These are phyloP conservation scores for Turnix velox DNA, from an alignment of 2,113 vertebrate genomes.

Conservation along the genomic window DNA sequence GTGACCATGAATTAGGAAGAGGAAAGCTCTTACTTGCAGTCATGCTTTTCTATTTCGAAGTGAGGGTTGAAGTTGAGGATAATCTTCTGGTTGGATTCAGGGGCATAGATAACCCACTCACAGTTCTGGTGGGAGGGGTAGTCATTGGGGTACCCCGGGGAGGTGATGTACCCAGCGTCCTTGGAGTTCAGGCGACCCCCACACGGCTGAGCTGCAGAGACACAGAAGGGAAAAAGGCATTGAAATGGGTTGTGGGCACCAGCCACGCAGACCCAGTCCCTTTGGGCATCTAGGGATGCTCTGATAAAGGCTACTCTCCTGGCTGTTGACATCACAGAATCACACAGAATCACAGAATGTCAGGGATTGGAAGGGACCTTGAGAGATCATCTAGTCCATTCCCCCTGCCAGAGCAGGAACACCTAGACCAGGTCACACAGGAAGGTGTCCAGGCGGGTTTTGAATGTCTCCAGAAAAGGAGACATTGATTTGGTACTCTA, in stretches of 20 bases:
- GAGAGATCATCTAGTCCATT: no score
- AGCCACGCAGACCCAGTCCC: not conserved
- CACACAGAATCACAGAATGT: no score
- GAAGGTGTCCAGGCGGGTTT: no score
- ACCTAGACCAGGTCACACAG: no score
- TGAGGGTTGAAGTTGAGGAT: constrained; percentile 99
- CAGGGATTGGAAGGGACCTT: no score
- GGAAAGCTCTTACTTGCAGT: constrained; percentile 88
- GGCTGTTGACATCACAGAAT: constrained; percentile 33
- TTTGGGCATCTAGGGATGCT: not conserved
- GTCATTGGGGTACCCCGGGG: constrained; percentile 95
- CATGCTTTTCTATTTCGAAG: constrained; percentile 96
- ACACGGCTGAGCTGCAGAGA: constrained; percentile 75
- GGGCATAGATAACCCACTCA: constrained; percentile 91
- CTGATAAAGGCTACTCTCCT: constrained; percentile 32
- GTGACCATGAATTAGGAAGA: not conserved
- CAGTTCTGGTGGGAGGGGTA: constrained; percentile 97
- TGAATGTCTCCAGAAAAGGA: no score
- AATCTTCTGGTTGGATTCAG: constrained; percentile 91
- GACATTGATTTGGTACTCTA: constrained; percentile 9
- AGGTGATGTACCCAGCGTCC: constrained; percentile 95
- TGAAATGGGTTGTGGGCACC: not conserved
- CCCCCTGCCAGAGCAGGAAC: no score
- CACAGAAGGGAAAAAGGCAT: constrained; percentile 15
- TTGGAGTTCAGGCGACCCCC: constrained; percentile 90